A percentile compares a stretch with the other conserved stretches of the same genome.
These are phyloP conservation scores for Myodes glareolus DNA, from an alignment of 2,113 vertebrate species.

Conservation along the genomic window DNA sequence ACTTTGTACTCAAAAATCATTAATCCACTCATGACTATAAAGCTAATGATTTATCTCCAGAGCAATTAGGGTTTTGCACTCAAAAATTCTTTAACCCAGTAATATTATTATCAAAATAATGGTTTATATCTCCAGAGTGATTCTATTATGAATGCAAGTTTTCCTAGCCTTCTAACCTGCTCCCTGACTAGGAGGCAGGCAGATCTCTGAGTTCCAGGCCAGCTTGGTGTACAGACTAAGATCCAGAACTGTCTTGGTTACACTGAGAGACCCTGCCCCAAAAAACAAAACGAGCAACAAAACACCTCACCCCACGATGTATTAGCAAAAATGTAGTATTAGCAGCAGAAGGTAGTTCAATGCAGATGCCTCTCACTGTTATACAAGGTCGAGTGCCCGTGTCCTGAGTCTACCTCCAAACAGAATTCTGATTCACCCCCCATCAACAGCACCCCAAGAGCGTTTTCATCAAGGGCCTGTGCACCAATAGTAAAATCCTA, in stretches of 20 bases:
- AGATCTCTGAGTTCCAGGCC: background rate
- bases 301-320: background rate
- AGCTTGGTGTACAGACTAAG: background rate
- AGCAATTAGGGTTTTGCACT: background rate
- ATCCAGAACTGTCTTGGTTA: background rate
- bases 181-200: background rate
- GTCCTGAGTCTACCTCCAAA: background rate
- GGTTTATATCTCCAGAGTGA: background rate
- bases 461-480: background rate
- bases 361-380: background rate
- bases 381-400: no score
- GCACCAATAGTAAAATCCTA: background rate
- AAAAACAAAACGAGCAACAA: background rate
- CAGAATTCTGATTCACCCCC: background rate
- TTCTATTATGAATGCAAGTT: background rate
- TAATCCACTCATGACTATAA: background rate
- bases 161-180: background rate
- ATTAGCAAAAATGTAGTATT: background rate
- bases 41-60: background rate
- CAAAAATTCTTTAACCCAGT: background rate
- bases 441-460: no score
- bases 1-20: background rate
- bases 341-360: background rate
- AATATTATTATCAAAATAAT: background rate
- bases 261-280: background rate